These are phyloP conservation scores for Luffia ferchaultella DNA, from an alignment of 2,888 invertebrate genomes.

Conservation along the genomic window DNA sequence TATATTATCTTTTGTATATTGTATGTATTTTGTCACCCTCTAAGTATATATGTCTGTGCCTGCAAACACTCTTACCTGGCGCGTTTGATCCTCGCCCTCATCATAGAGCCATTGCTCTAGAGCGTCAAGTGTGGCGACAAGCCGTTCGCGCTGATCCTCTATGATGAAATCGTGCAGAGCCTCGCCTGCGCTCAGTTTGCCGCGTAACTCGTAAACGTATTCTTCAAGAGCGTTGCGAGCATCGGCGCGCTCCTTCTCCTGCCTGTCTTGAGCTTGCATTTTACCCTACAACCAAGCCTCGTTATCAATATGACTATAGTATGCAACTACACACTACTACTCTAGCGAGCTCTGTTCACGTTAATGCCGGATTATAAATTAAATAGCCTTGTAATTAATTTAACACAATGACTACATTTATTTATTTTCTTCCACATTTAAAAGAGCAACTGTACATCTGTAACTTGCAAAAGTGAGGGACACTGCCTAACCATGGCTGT, in stretches of 20 bases:
- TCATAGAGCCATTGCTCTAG: conserved; percentile 98
- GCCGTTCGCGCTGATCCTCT: conserved; percentile 70
- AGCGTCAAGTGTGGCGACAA: conserved; percentile 76
- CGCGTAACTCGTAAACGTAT: conserved; percentile 96
- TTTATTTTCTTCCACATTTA: too few species aligned
- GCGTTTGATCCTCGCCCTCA: conserved; percentile 90
- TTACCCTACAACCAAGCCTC: conserved; percentile 59
- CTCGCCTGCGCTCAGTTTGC: conserved; percentile 82
- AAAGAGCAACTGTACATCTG: too few species aligned
- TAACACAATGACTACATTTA: too few species aligned
- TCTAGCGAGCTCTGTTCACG: background rate
- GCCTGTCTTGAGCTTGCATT: conserved; percentile 86
- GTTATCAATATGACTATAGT: background rate
- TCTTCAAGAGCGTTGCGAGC: conserved; percentile 98
- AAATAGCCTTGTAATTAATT: conserved; percentile 1
- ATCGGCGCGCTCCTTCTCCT: conserved; percentile 95
- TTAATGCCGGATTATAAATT: background rate
- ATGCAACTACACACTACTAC: background rate
- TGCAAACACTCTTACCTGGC: too few species aligned
- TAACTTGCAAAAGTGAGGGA: too few species aligned
- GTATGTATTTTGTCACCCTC: too few species aligned
- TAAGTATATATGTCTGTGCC: too few species aligned
- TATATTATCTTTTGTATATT: too few species aligned
- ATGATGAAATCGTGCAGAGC: conserved; percentile 78
- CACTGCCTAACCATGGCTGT: too few species aligned